Base-by-base conservation (phyloP, 1,140 invertebrate genomes). In the Nautilus pompilius region DNA sequence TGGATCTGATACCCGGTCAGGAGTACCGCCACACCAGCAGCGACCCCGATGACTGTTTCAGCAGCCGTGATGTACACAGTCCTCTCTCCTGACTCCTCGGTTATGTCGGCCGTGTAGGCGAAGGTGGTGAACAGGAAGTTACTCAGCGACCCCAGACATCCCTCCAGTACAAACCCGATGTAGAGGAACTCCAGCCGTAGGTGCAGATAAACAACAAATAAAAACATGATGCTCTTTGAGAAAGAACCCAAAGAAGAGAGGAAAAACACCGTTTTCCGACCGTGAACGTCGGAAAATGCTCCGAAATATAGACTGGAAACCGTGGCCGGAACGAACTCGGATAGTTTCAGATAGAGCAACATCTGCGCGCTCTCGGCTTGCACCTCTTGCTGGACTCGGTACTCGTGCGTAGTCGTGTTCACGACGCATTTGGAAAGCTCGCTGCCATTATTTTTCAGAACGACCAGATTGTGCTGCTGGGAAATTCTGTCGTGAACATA, bases 101-200 rank as follows among this genome's bases (percentile, higher is more conserved):
- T 63, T 30, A 63, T 36, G 45, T 63, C 62, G 17, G 62, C 62
- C 10, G 62, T 63, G 55, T 58, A 58, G 17, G 62, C 55, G 26
- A 58, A 63, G 4, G 46, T 33, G 4, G 54, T 56, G 30, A 63
- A 28, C 26, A 58, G 29, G 8, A 63, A 41, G 26, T 26, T 32
- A 17, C n/a, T 28, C 45, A 32, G 58, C 33, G 51, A 62, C 13
- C 60, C 60, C 6, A 22, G 55, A 32, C 24, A 8, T 10, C 60
- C 60, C 2, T 54, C 29, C 29, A 56, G 5, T 22, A 41, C 34
- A 20, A 34, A n/a, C n/a, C 20, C 51, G 3, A 45, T 10, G 60
- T 55, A 62, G 33, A 55, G 32, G 32, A 26, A 56, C 3, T 36
- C 15, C 24, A 56, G 15, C 34, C 26, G 20, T 20, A 60, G 45